These are phyloP conservation scores for Acrocephalus arundinaceus DNA, from an alignment of 2,113 vertebrate species.

Conservation along the genomic window DNA sequence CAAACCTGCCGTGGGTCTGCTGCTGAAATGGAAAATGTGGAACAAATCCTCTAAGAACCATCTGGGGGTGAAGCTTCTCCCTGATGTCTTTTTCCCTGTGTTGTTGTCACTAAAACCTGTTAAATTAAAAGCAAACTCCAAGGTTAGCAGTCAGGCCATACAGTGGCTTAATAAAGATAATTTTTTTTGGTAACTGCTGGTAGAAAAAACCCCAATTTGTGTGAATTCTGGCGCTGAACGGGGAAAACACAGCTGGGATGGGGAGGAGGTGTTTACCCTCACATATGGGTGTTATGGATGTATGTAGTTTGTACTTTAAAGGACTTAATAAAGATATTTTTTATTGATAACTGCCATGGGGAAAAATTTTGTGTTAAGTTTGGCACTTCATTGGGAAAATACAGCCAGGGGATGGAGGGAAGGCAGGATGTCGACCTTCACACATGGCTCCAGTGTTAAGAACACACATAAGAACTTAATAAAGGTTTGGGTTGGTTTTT, in stretches of 20 bases:
- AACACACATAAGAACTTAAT: neutral
- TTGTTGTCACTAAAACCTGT: neutral
- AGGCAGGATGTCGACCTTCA: neutral
- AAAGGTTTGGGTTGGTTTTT: neutral
- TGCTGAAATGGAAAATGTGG: neutral
- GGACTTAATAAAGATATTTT: neutral
- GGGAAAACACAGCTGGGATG: neutral
- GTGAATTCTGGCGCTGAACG: fast-evolving
- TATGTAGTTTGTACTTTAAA: neutral
- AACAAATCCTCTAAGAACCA: neutral
- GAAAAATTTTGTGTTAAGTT: neutral
- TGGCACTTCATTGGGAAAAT: neutral
- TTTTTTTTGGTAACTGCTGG: neutral
- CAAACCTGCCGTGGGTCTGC: fast-evolving
- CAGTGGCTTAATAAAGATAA: neutral
- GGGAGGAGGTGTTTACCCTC: neutral
- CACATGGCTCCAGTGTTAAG: neutral
- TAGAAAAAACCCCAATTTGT: fast-evolving
- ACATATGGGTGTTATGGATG: neutral
- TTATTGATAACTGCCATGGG: neutral
- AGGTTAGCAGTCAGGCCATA: neutral
- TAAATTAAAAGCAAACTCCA: neutral
- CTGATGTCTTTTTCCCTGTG: neutral
- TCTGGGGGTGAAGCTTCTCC: neutral
- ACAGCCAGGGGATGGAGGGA: neutral